These are phyloP conservation scores for Acipenser transmontanus DNA, from an alignment of 2,797 vertebrate genomes.

Conservation along the genomic window DNA sequence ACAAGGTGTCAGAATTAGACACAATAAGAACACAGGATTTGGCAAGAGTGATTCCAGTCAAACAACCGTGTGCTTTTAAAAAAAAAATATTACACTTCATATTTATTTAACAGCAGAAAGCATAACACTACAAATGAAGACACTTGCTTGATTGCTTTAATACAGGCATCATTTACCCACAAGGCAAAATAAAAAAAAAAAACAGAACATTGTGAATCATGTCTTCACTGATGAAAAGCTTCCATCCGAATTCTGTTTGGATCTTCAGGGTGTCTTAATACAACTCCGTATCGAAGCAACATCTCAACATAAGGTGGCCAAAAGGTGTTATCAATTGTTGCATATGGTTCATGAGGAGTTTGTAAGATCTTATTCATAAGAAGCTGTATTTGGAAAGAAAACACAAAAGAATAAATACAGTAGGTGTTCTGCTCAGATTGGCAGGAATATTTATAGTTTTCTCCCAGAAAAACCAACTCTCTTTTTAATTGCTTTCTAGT, in stretches of 20 bases:
- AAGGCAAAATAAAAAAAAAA: background rate
- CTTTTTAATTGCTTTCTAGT: too few species aligned
- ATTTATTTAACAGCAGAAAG: background rate
- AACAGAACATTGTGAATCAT: background rate
- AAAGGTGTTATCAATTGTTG: conserved; percentile 61
- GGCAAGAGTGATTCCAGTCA: too few species aligned
- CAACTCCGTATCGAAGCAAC: conserved; percentile 78
- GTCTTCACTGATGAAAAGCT: conserved; percentile 57
- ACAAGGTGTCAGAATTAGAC: too few species aligned
- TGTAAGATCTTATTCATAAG: conserved; percentile 68
- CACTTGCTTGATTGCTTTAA: too few species aligned
- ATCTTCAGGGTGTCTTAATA: conserved; percentile 80
- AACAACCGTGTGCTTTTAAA: too few species aligned
- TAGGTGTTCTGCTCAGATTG: too few species aligned
- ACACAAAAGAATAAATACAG: conserved; percentile 1
- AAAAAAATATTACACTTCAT: background rate
- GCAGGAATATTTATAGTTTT: too few species aligned
- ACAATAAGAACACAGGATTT: too few species aligned
- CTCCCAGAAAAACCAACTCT: too few species aligned
- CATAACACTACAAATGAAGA: background rate
- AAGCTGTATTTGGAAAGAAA: conserved; percentile 49
- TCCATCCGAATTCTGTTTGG: conserved; percentile 77
- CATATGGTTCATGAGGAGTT: conserved; percentile 82
- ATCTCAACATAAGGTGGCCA: conserved; percentile 89
- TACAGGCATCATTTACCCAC: too few species aligned